These are phyloP conservation scores for Carollia perspicillata DNA, from an alignment of 2,113 vertebrate genomes.

Conservation along the genomic window DNA sequence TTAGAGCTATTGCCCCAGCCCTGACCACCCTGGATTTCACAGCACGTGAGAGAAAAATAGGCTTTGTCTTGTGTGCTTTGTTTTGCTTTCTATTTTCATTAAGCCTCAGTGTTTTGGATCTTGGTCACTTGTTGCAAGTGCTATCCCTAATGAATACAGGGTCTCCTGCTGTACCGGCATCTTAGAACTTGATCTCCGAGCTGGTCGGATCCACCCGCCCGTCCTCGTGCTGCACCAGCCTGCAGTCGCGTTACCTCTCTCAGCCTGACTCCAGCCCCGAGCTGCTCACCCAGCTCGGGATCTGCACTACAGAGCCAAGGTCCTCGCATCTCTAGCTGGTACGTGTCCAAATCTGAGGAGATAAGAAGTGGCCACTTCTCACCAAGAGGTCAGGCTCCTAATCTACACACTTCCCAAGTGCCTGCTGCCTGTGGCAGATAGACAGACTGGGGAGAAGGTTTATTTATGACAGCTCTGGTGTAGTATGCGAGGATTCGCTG, in stretches of 20 bases:
- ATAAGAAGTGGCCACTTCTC: background rate
- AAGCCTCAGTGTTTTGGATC: background rate
- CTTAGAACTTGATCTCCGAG: background rate
- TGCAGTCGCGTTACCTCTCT: background rate
- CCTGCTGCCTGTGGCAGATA: rapidly evolving
- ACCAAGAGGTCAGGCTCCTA: background rate
- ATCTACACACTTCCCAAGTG: background rate
- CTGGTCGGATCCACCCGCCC: background rate
- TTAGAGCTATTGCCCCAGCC: background rate
- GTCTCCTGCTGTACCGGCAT: background rate
- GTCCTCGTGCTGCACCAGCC: background rate
- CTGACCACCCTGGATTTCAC: background rate
- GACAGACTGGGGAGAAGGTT: background rate
- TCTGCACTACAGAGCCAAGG: background rate
- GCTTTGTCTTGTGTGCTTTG: background rate
- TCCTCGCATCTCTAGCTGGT: rapidly evolving
- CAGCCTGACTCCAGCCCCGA: background rate
- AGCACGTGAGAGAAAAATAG: background rate
- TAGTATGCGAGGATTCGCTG: background rate
- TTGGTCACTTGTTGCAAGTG: background rate
- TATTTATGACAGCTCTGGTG: background rate
- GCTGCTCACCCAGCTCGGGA: background rate
- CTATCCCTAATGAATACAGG: background rate
- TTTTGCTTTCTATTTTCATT: background rate
- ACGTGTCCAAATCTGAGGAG: background rate